Evolutionary conservation across 2,797 vertebrate genomes (phyloP).

Genomic region (Astyanax mexicanus): DNA sequence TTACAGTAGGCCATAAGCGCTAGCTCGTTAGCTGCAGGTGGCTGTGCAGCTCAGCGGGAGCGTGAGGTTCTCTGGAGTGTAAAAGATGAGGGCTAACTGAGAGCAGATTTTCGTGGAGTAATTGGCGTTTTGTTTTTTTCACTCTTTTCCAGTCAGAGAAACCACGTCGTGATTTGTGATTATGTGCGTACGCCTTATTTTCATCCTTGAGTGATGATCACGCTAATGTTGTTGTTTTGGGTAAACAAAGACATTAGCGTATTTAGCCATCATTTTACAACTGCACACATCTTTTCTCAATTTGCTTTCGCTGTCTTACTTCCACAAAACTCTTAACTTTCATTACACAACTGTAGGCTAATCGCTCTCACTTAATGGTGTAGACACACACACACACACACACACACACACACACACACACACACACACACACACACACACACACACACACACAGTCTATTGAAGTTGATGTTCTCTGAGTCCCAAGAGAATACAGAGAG

Average conservation of each 20-base stretch:
- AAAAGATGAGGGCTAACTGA: conserved; percentile 33
- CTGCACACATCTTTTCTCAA: background rate
- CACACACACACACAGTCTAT: background rate
- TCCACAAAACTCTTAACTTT: conserved; percentile 18
- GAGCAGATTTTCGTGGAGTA: conserved; percentile 29
- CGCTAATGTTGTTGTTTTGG: conserved; percentile 20
- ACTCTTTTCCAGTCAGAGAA: conserved; percentile 19
- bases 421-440: background rate
- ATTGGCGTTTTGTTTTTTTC: conserved; percentile 36
- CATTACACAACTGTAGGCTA: conserved; percentile 13
- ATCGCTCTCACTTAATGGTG: background rate
- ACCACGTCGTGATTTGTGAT: conserved; percentile 2
- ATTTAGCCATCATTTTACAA: conserved; percentile 26
- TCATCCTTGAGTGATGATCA: conserved; percentile 42
- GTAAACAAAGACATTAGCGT: conserved; percentile 47
- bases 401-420: background rate
- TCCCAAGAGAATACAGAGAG: background rate
- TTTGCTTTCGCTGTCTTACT: background rate
- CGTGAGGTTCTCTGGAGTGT: conserved; percentile 29
- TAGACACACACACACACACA: background rate
- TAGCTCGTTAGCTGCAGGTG: conserved; percentile 27
- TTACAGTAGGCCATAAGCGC: background rate
- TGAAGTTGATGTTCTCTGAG: background rate
- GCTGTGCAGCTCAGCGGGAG: background rate
- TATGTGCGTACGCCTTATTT: conserved; percentile 26